These are phyloP conservation scores for Argentina silus DNA, from an alignment of 2,797 vertebrate genomes.

Conservation along the genomic window DNA sequence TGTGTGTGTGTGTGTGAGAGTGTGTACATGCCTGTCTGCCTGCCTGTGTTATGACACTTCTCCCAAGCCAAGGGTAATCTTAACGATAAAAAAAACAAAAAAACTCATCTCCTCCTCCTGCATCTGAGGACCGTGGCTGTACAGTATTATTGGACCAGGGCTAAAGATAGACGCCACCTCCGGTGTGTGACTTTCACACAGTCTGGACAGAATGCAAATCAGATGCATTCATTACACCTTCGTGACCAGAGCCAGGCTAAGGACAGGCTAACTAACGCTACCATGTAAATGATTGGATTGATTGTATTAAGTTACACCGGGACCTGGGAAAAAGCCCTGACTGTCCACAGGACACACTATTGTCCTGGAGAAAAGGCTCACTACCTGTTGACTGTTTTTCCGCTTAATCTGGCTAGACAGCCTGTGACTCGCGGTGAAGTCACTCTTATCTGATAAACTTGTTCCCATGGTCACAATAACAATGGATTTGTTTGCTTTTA, in stretches of 20 bases:
- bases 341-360: neutral
- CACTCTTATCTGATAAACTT: neutral
- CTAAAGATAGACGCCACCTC: neutral
- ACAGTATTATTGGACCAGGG: neutral
- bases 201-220: slow-evolving; percentile 3
- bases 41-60: neutral
- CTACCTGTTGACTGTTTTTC: neutral
- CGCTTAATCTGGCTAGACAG: neutral
- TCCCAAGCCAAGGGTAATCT: neutral
- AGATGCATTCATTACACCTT: neutral
- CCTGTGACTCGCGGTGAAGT: neutral
- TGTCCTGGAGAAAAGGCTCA: neutral
- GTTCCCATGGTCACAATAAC: neutral
- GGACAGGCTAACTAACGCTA: neutral
- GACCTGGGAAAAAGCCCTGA: neutral
- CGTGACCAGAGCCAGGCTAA: neutral
- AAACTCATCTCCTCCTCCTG: neutral
- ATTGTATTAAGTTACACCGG: neutral
- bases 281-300: neutral
- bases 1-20: neutral
- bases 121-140: neutral
- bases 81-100: neutral
- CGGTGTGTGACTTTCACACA: neutral
- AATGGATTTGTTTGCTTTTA: neutral
- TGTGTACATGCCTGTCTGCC: neutral